Evolutionary conservation across 1,140 invertebrate genomes (phyloP).

Genomic region (Pachyrhynchus sulphureomaculatus): DNA sequence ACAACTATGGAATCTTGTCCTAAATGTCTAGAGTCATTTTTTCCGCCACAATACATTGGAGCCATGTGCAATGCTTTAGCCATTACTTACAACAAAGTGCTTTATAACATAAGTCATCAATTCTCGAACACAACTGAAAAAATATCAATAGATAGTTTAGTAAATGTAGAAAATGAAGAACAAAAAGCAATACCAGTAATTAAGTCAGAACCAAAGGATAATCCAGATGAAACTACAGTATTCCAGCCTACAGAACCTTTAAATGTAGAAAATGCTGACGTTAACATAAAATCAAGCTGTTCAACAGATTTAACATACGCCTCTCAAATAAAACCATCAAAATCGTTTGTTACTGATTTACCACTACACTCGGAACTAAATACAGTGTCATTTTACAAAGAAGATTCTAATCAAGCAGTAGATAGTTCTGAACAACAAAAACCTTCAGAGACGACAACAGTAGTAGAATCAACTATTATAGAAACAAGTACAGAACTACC

Average conservation of each 20-base stretch:
- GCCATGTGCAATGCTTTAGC: slow-evolving; percentile 76
- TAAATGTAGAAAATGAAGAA: not conserved
- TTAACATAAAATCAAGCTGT: slow-evolving; percentile 12
- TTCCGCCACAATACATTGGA: slow-evolving; percentile 66
- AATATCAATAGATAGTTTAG: slow-evolving; percentile 21
- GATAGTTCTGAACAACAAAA: slow-evolving; percentile 7
- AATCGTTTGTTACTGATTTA: slow-evolving; percentile 40
- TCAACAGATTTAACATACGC: slow-evolving; percentile 20
- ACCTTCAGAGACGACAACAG: slow-evolving; percentile 1
- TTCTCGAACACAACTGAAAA: slow-evolving; percentile 37
- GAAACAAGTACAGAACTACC: slow-evolving; percentile 1
- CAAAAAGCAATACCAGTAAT: not conserved
- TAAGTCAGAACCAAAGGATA: not conserved
- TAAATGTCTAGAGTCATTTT: slow-evolving; percentile 52
- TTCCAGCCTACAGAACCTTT: slow-evolving; percentile 7
- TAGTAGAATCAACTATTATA: not conserved
- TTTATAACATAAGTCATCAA: slow-evolving; percentile 59
- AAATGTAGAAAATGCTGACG: not conserved
- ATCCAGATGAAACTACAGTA: not conserved
- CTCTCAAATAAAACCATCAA: slow-evolving; percentile 50
- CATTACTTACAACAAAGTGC: slow-evolving; percentile 65
- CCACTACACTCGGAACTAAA: slow-evolving; percentile 1
- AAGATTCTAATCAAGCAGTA: not conserved
- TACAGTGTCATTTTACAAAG: not conserved
- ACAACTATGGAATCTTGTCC: slow-evolving; percentile 5